Percentiles rank a stretch among this genome's conserved stretches.
Conservation (phyloP, 2,113 vertebrate species). For the Pristiophorus japonicus region DNA sequence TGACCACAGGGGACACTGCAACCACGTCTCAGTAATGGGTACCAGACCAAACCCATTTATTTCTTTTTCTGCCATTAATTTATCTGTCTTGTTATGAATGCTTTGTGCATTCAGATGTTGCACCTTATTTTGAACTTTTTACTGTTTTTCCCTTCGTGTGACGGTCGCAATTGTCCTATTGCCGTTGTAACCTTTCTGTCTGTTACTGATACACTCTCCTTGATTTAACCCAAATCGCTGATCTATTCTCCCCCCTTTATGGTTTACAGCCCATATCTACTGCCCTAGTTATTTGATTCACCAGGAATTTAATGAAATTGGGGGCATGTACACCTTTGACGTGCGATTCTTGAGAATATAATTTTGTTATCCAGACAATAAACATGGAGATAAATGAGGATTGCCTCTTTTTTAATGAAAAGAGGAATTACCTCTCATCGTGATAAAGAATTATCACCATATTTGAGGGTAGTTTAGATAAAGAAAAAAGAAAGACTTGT, state of each 20-base stretch:
- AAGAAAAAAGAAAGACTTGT: too few relatives aligned
- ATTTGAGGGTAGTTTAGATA: background rate
- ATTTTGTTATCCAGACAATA: background rate
- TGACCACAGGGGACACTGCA: too few relatives aligned
- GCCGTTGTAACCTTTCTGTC: background rate
- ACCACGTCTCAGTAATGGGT: too few relatives aligned
- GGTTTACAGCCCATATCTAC: background rate
- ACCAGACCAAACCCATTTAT: too few relatives aligned
- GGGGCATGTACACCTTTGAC: background rate
- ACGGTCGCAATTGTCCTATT: background rate
- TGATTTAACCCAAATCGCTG: too few relatives aligned
- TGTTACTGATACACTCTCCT: background rate
- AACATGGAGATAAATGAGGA: background rate
- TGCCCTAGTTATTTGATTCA: background rate
- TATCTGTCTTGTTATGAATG: too few relatives aligned
- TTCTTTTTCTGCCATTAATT: too few relatives aligned
- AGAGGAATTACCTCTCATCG: background rate
- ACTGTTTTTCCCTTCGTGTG: too few relatives aligned
- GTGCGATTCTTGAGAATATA: too few relatives aligned
- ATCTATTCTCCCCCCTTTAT: too few relatives aligned
- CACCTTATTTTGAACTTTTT: too few relatives aligned
- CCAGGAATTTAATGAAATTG: background rate
- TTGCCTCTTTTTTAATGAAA: background rate
- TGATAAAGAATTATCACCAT: background rate
- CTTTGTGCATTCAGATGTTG: too few relatives aligned